A percentile compares a stretch with the other conserved stretches of the same genome.
Conservation (phyloP, 2,113 vertebrate genomes). For the Platysteira castanea region DNA sequence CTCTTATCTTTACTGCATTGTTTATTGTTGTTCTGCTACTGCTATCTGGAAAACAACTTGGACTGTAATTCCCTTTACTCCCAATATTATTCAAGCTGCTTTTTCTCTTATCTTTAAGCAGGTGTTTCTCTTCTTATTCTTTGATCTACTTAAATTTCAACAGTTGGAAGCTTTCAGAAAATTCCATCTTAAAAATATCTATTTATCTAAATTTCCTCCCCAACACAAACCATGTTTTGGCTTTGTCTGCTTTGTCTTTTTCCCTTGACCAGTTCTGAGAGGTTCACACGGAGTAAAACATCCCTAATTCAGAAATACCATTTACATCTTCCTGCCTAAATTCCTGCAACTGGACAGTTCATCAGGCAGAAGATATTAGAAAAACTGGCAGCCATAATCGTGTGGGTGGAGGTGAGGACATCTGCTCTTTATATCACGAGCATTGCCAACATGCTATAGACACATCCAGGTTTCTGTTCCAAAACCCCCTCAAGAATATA, state of each 20-base stretch:
- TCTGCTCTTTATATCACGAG: constrained; percentile 62
- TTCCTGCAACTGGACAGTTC: constrained; percentile 57
- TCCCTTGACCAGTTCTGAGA: background rate
- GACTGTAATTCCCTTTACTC: background rate
- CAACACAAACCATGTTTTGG: background rate
- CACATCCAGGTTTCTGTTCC: constrained; percentile 60
- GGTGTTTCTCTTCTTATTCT: background rate
- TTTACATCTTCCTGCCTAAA: constrained; percentile 36
- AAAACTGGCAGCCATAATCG: constrained; percentile 55
- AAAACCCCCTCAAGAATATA: constrained; percentile 65
- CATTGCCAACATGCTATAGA: constrained; percentile 53
- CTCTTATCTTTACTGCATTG: background rate
- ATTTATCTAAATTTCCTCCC: background rate
- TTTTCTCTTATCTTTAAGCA: background rate
- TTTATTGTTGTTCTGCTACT: background rate
- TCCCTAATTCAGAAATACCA: background rate
- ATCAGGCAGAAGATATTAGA: constrained; percentile 66
- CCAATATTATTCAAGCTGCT: background rate
- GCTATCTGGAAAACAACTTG: background rate
- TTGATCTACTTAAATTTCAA: background rate
- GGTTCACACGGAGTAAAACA: background rate
- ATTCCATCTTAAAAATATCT: background rate
- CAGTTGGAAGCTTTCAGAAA: background rate
- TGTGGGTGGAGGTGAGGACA: constrained; percentile 67
- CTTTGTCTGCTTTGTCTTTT: background rate